A percentile compares a stretch with the other conserved stretches of the same genome.
Conservation (phyloP, 1,140 invertebrate genomes). For the Pararge aegeria region DNA sequence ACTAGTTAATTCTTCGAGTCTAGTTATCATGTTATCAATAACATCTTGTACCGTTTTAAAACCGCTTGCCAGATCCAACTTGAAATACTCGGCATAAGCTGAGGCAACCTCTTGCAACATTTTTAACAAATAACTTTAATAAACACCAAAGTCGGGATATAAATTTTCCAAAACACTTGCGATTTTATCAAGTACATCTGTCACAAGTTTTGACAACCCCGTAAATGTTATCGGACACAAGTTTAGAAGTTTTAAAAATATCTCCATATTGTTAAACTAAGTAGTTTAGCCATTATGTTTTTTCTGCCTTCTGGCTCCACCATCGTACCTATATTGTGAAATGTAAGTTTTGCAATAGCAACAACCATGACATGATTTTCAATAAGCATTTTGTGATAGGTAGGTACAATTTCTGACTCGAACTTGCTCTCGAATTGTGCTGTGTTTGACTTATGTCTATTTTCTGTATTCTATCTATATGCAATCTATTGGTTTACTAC, state of each 20-base stretch:
- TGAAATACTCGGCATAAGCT: constrained; percentile 72
- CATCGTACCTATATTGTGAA: constrained; percentile 8
- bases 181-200: constrained; percentile 58
- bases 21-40: constrained; percentile 78
- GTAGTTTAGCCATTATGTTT: constrained; percentile 1
- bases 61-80: constrained; percentile 64
- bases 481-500: too few relatives aligned
- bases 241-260: constrained; percentile 53
- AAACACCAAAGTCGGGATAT: constrained; percentile 64
- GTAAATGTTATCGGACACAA: constrained; percentile 49
- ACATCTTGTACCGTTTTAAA: constrained; percentile 75
- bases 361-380: not conserved
- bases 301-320: constrained; percentile 2
- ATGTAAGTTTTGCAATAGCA: constrained; percentile 26
- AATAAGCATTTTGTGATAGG: too few relatives aligned
- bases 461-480: too few relatives aligned
- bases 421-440: too few relatives aligned
- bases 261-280: constrained; percentile 41
- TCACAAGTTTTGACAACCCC: constrained; percentile 61
- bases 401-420: too few relatives aligned
- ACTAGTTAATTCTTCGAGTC: constrained; percentile 76
- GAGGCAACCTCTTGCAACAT: constrained; percentile 68
- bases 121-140: constrained; percentile 12
- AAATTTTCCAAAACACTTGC: constrained; percentile 60
- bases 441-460: too few relatives aligned